Conservation (phyloP, 2,888 invertebrate species). For the Meghimatium bilineatum region DNA sequence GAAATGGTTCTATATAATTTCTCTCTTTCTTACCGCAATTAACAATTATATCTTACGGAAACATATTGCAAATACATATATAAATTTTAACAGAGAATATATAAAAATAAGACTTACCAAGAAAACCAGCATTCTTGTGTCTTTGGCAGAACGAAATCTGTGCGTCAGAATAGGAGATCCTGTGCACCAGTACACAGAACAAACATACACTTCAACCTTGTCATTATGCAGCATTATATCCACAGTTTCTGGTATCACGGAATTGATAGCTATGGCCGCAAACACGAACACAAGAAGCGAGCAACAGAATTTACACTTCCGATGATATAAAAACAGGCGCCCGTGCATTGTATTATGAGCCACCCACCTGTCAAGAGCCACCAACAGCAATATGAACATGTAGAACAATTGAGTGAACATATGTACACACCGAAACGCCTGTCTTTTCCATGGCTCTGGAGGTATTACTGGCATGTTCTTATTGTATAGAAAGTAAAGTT, state of each 20-base stretch:
- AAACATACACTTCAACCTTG: not conserved
- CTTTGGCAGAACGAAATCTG: not conserved
- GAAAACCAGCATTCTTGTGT: not conserved
- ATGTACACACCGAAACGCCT: not conserved
- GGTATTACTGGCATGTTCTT: not conserved
- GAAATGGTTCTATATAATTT: too few relatives aligned
- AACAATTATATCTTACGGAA: too few relatives aligned
- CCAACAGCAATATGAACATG: not conserved
- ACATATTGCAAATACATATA: too few relatives aligned
- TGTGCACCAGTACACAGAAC: not conserved
- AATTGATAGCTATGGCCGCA: not conserved
- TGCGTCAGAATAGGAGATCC: conserved; percentile 3
- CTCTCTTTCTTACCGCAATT: too few relatives aligned
- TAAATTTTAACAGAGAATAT: too few relatives aligned
- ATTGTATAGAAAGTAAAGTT: not conserved
- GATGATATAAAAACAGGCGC: not conserved
- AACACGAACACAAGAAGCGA: not conserved
- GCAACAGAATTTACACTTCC: not conserved
- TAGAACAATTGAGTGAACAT: not conserved
- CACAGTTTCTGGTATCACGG: not conserved
- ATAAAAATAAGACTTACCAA: not conserved
- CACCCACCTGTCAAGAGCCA: conserved; percentile 1
- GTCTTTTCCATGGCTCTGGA: not conserved
- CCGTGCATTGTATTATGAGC: not conserved
- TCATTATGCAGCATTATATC: not conserved